Conservation (phyloP, 37 sponge, comb jelly and placozoan genomes). For the Spongilla lacustris region DNA sequence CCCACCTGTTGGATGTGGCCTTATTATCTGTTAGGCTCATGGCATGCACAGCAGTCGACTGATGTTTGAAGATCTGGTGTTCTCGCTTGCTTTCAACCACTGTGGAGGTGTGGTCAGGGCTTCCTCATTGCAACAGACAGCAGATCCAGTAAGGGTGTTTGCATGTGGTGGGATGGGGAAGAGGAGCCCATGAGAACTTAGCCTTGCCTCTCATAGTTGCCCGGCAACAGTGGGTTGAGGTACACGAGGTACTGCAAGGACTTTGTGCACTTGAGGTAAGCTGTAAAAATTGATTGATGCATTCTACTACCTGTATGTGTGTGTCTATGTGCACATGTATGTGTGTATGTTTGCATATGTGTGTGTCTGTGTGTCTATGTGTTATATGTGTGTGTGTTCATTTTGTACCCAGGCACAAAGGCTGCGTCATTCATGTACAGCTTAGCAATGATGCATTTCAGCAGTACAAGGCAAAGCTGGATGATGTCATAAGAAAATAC, state of each 20-base stretch:
- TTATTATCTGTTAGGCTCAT: constrained; percentile 45
- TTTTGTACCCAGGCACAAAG: constrained; percentile 34
- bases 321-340: not conserved
- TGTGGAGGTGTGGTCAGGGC: constrained; percentile 60
- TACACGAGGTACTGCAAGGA: constrained; percentile 79
- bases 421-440: constrained; percentile 56
- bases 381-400: not conserved
- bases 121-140: constrained; percentile 9
- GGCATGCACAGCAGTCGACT: constrained; percentile 61
- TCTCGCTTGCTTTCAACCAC: constrained; percentile 79
- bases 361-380: not conserved
- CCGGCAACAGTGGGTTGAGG: constrained; percentile 38
- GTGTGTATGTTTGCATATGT: not conserved
- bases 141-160: constrained; percentile 28
- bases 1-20: too few relatives aligned
- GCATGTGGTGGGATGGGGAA: not conserved
- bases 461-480: constrained; percentile 37
- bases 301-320: not conserved
- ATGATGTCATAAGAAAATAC: constrained; percentile 26
- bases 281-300: not conserved
- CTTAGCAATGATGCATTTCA: constrained; percentile 23
- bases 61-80: constrained; percentile 63
- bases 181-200: too few relatives aligned
- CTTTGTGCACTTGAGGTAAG: constrained; percentile 83
- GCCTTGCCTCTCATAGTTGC: constrained; percentile 4